Percentiles rank a stretch among this genome's conserved stretches.
Conservation (phyloP, 2,797 vertebrate genomes). For the Pristis pectinata region DNA sequence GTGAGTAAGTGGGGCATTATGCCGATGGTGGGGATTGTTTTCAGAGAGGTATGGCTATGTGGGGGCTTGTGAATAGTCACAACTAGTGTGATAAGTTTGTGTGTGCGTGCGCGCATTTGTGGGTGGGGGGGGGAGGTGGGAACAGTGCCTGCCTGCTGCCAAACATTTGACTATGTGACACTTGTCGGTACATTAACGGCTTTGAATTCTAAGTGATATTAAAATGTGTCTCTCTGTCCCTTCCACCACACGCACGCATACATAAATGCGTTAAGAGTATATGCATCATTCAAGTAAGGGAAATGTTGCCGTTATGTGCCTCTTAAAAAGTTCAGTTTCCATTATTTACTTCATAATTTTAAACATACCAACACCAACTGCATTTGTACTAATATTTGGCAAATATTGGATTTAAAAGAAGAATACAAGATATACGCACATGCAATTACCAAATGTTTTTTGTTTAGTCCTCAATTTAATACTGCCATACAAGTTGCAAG, state of each 20-base stretch:
- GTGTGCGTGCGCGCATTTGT: no score
- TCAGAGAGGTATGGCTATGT: no score
- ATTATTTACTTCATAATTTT: neutral
- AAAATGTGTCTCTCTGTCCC: neutral
- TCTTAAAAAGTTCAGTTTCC: neutral
- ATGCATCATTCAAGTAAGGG: neutral
- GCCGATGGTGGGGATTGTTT: no score
- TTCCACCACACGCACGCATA: neutral
- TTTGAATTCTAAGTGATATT: neutral
- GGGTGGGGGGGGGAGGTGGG: no score
- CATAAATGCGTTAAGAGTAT: neutral
- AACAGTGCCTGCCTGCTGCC: neutral
- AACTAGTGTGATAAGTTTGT: no score
- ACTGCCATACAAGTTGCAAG: neutral
- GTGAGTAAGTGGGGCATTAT: no score
- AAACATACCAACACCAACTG: neutral
- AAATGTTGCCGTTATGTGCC: neutral
- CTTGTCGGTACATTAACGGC: neutral
- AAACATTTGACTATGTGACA: conserved; percentile 5
- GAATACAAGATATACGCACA: neutral
- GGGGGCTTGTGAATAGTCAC: no score
- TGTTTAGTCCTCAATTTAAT: neutral
- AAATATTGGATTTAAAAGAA: neutral
- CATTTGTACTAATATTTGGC: neutral
- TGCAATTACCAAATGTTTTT: neutral